Conservation (phyloP, 2,797 vertebrate genomes). For the Ptychadena robeensis region DNA sequence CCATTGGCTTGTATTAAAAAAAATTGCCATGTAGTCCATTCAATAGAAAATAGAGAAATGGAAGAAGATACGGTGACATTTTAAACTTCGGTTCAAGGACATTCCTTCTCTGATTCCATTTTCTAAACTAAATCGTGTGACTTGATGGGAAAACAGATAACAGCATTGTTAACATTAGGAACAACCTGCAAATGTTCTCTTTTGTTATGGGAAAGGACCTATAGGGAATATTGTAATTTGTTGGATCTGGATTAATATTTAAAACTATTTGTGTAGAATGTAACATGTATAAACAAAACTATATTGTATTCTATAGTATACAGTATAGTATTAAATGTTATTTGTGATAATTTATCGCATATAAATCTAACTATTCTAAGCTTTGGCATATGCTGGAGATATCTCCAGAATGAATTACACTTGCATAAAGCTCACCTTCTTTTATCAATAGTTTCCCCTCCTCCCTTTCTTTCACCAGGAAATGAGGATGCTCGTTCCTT, state of each 20-base stretch:
- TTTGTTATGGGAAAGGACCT: conserved; percentile 83
- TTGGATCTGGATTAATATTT: conserved; percentile 84
- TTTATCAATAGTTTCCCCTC: conserved; percentile 28
- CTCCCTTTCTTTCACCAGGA: conserved; percentile 39
- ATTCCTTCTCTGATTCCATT: conserved; percentile 85
- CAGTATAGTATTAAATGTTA: neutral
- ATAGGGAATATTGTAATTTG: conserved; percentile 89
- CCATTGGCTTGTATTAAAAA: neutral
- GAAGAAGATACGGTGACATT: conserved; percentile 86
- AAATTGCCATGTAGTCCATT: neutral
- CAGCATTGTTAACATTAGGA: conserved; percentile 91
- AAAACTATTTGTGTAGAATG: too few relatives aligned
- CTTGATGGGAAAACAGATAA: conserved; percentile 98
- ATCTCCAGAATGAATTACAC: conserved; percentile 22
- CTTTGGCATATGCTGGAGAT: conserved; percentile 58
- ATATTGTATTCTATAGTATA: neutral
- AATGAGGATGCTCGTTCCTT: conserved; percentile 63
- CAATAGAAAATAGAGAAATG: neutral
- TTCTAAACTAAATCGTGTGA: conserved; percentile 94
- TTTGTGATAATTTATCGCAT: neutral
- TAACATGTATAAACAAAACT: too few relatives aligned
- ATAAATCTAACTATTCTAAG: conserved; percentile 33
- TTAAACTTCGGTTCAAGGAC: conserved; percentile 88
- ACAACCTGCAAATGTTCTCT: conserved; percentile 83
- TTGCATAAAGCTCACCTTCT: conserved; percentile 30